Evolutionary conservation across 2,113 vertebrate genomes (phyloP).

Genomic region (Oncorhynchus nerka): DNA sequence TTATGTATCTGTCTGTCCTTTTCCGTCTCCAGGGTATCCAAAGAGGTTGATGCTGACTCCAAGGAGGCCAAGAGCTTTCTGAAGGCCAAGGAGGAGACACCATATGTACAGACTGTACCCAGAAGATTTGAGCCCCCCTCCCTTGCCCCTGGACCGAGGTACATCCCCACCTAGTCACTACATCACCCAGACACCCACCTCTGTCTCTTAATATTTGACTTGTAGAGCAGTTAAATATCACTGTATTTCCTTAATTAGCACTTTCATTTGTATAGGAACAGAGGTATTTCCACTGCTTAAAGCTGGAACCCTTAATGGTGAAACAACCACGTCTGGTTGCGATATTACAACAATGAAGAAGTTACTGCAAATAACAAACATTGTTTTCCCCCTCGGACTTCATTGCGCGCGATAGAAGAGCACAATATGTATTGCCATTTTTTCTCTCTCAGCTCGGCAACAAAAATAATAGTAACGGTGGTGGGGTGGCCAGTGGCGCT

Average conservation of each 20-base stretch:
- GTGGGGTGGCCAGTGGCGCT: too few species aligned
- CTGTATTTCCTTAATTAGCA: not conserved
- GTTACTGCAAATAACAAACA: too few species aligned
- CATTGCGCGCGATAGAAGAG: not conserved
- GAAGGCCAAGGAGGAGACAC: conserved; percentile 67
- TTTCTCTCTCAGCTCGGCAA: too few species aligned
- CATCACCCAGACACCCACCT: not conserved
- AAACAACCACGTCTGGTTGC: too few species aligned
- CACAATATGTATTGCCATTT: not conserved
- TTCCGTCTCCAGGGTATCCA: conserved; percentile 80
- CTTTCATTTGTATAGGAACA: not conserved
- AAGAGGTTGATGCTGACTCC: conserved; percentile 88
- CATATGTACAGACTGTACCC: not conserved
- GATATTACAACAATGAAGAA: too few species aligned
- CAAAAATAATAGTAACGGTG: too few species aligned
- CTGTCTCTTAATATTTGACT: not conserved
- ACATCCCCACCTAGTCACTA: not conserved
- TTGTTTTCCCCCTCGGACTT: too few species aligned
- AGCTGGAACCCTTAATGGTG: too few species aligned
- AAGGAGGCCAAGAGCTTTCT: conserved; percentile 87
- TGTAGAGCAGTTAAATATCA: not conserved
- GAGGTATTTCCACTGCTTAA: too few species aligned
- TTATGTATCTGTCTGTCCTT: not conserved
- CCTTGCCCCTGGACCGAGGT: conserved; percentile 63
- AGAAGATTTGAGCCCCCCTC: not conserved